Percentiles rank a stretch among this genome's conserved stretches.
phyloP scores from a whole-genome alignment of 2,113 vertebrate genomes.

The Eulemur rufifrons region DNA sequence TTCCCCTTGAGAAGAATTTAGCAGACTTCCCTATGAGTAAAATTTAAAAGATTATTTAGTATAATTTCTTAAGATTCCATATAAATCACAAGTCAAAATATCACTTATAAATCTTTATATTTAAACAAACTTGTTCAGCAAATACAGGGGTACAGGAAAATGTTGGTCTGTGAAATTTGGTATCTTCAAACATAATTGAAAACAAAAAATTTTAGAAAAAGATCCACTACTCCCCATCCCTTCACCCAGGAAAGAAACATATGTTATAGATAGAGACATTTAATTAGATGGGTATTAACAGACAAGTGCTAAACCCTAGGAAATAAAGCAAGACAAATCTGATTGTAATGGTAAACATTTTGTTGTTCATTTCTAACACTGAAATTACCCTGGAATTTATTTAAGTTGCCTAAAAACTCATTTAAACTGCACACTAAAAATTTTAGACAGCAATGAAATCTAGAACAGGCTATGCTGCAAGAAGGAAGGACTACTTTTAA shows the following conservation, averaged over 20 bases:
- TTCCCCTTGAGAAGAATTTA: constrained; percentile 23
- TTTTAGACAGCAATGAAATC: constrained; percentile 79
- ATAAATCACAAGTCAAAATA: constrained; percentile 43
- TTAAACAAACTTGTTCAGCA: not conserved
- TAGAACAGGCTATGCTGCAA: constrained; percentile 68
- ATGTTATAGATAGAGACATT: not conserved
- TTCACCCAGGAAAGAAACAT: not conserved
- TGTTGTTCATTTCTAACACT: constrained; percentile 76
- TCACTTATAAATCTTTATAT: not conserved
- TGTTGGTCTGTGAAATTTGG: not conserved
- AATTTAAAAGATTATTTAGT: constrained; percentile 26
- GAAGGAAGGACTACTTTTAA: not conserved
- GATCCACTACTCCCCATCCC: not conserved
- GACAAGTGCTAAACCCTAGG: not conserved
- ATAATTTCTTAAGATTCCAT: constrained; percentile 30
- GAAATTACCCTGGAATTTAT: constrained; percentile 80
- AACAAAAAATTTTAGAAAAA: not conserved
- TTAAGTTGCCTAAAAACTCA: constrained; percentile 76
- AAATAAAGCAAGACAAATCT: constrained; percentile 72
- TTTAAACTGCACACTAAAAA: constrained; percentile 80
- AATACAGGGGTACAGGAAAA: not conserved
- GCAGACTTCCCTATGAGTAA: not conserved
- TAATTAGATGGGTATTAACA: not conserved
- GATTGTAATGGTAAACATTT: constrained; percentile 67
- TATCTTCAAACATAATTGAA: not conserved